Evolutionary conservation across 2,888 invertebrate species (phyloP).

Genomic region (Stramonita haemastoma): DNA sequence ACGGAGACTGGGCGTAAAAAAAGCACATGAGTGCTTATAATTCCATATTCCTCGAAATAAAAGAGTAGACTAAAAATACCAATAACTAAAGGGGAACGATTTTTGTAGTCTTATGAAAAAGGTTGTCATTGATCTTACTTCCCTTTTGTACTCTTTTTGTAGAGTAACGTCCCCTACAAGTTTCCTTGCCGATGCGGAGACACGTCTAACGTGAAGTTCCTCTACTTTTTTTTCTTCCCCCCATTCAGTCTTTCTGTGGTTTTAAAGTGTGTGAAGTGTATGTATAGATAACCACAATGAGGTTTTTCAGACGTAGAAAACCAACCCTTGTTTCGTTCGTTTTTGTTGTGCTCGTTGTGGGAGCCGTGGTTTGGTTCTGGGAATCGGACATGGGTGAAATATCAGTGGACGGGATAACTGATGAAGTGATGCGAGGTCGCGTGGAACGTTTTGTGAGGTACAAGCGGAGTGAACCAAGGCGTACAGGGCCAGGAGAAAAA

Average conservation of each 20-base stretch:
- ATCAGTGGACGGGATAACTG: neutral
- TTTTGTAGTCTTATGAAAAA: too few species aligned
- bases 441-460: constrained; percentile 53
- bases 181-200: constrained; percentile 8
- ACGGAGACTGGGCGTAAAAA: too few species aligned
- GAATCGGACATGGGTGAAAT: neutral
- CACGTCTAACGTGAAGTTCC: neutral
- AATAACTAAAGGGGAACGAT: too few species aligned
- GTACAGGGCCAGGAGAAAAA: constrained; percentile 75
- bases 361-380: constrained; percentile 31
- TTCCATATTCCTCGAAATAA: too few species aligned
- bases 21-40: too few species aligned
- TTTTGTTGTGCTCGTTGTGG: constrained; percentile 15
- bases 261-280: neutral
- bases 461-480: constrained; percentile 52
- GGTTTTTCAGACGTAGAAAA: constrained; percentile 27
- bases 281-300: constrained; percentile 10
- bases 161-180: constrained; percentile 16
- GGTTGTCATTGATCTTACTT: neutral
- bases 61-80: too few species aligned
- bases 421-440: constrained; percentile 15
- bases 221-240: neutral
- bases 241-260: neutral
- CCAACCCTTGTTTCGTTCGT: neutral
- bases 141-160: neutral